A percentile compares a stretch with the other conserved stretches of the same genome.
These are phyloP conservation scores for Tortricodes alternella DNA, from an alignment of 2,888 invertebrate species.

Conservation along the genomic window DNA sequence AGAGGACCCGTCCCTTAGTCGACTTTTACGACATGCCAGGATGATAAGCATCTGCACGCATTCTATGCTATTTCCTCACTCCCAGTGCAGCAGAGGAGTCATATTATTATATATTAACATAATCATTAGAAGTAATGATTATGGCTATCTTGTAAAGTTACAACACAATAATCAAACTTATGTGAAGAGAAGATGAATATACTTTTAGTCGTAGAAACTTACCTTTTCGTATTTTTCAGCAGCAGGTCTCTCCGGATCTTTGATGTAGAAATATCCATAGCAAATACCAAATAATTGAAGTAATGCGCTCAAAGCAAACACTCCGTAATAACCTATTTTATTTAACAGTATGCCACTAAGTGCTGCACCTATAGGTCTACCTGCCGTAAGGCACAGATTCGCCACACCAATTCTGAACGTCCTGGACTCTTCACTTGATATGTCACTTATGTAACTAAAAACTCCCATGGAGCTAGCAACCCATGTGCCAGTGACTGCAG, in stretches of 20 bases:
- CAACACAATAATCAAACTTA: too few relatives aligned
- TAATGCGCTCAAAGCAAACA: not conserved
- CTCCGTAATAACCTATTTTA: not conserved
- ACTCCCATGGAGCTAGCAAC: conserved; percentile 81
- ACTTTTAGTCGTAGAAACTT: conserved; percentile 1
- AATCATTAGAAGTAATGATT: too few relatives aligned
- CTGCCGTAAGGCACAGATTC: conserved; percentile 1
- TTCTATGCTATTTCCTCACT: too few relatives aligned
- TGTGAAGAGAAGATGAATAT: too few relatives aligned
- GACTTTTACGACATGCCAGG: too few relatives aligned
- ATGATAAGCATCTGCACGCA: too few relatives aligned
- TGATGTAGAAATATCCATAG: not conserved
- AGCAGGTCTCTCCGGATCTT: not conserved
- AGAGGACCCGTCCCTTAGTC: too few relatives aligned
- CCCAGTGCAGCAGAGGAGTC: too few relatives aligned
- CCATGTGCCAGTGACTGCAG: conserved; percentile 80
- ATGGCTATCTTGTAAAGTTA: too few relatives aligned
- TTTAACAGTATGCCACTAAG: conserved; percentile 6
- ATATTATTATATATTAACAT: too few relatives aligned
- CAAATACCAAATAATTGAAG: not conserved
- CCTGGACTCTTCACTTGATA: conserved; percentile 72
- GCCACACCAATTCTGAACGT: conserved; percentile 13
- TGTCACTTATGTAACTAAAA: conserved; percentile 84
- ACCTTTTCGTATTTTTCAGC: not conserved
- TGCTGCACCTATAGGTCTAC: not conserved